Evolutionary conservation across 2,113 vertebrate species (phyloP).

Genomic region (Rhinogobius similis): DNA sequence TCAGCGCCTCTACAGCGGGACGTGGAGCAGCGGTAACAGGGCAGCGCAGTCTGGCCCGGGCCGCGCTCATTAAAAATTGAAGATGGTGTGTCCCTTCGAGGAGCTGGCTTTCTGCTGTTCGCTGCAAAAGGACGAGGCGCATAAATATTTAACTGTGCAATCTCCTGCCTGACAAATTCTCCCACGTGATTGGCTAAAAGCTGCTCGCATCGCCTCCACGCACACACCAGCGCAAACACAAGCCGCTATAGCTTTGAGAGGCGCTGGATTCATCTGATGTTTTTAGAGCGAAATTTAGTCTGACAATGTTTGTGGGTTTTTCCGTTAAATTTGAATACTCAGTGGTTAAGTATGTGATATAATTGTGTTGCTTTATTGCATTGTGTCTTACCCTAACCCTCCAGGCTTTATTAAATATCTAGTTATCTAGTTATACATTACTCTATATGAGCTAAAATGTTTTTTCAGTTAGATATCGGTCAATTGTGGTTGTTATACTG

Average conservation of each 20-base stretch:
- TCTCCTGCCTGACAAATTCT: slow-evolving; percentile 86
- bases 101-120: slow-evolving; percentile 73
- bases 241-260: slow-evolving; percentile 1
- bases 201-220: slow-evolving; percentile 61
- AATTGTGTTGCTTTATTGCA: background rate
- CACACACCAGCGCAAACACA: slow-evolving; percentile 28
- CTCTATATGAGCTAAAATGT: too few relatives aligned
- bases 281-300: slow-evolving; percentile 1
- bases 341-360: background rate
- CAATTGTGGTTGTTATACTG: too few relatives aligned
- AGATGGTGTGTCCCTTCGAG: slow-evolving; percentile 78
- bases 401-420: too few relatives aligned
- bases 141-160: slow-evolving; percentile 86
- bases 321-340: background rate
- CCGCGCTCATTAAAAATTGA: slow-evolving; percentile 83
- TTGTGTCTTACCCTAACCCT: too few relatives aligned
- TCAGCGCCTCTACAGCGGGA: background rate
- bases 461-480: too few relatives aligned
- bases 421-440: too few relatives aligned
- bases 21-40: background rate
- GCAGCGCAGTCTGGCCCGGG: slow-evolving; percentile 73
- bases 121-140: slow-evolving; percentile 42
- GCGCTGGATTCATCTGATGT: background rate
- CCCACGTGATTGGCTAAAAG: slow-evolving; percentile 81
- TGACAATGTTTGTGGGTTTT: background rate